Base-by-base conservation (phyloP, 2,888 invertebrate species). In the Petrolisthes cinctipes region DNA sequence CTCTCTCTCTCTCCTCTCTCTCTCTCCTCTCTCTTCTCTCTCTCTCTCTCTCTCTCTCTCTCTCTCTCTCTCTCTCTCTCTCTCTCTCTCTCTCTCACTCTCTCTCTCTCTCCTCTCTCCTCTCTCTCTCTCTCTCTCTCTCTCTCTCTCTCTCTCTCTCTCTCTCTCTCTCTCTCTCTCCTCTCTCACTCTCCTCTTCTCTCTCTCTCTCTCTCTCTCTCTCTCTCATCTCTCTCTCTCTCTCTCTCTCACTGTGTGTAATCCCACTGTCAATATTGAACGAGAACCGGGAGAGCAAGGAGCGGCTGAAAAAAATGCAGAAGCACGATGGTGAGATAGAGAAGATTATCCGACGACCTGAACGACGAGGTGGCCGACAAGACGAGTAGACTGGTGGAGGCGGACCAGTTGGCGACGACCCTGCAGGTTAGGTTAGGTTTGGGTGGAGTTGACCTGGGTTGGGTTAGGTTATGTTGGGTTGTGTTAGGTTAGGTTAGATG, bases 341-440 rank as follows among this genome's bases (percentile, higher is more conserved):
- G 61, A 78, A 14, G 11, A 78, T 78, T 53, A 84, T 84, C n/a
- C n/a, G 78, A 66, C 78, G 61, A 76, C 6, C 84, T 84, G 3
- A 78, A 84, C 20, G 84, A 84, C 20, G 78, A 84, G 20, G 51
- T 84, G 51, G 20, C 76, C 5, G 84, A 84, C 53, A 84, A 75
- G 66, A 57, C 51, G 5, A 66, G 54, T n/a, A 53, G 66, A 9
- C n/a, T 84, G n/a, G 53, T 11, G 0, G 84, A 84, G 78, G n/a
- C n/a, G 20, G 78, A 84, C 14, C 75, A 84, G 61, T 78, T 78
- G 66, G 75, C 78, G 17, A 51, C 84, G 9, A 78, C 84, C 1
- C 78, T 78, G 37, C 84, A 84, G 78, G 37, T 37, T 37, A 37
- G 37, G 37, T 37, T 37, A 2, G 37, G 37, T 37, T 37, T 37